Evolutionary conservation across 2,797 vertebrate genomes (phyloP).

Genomic region (Pipistrellus nathusii): DNA sequence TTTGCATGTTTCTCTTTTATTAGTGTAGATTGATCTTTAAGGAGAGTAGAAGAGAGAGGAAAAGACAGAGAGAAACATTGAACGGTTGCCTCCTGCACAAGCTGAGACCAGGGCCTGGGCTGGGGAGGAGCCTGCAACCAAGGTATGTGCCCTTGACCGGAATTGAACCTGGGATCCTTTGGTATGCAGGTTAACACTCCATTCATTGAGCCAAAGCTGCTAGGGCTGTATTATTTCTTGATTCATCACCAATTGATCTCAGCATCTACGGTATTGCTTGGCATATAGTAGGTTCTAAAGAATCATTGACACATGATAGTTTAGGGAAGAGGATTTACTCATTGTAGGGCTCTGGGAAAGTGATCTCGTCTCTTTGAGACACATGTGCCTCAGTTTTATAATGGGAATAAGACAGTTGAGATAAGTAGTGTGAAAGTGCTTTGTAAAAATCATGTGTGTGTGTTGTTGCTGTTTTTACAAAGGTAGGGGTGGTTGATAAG

Average conservation of each 20-base stretch:
- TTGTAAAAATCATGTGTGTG: not conserved
- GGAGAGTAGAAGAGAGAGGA: too few species aligned
- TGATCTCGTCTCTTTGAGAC: not conserved
- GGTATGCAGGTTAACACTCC: too few species aligned
- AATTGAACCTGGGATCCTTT: too few species aligned
- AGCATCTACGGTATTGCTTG: not conserved
- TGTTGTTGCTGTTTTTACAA: not conserved
- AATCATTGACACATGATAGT: not conserved
- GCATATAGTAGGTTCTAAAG: not conserved
- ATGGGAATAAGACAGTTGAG: not conserved
- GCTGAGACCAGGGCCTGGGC: too few species aligned
- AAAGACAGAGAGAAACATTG: too few species aligned
- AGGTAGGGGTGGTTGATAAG: not conserved
- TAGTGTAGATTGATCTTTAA: too few species aligned
- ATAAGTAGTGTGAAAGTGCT: not conserved
- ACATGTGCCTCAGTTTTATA: not conserved
- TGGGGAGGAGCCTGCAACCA: too few species aligned
- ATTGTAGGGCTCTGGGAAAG: not conserved
- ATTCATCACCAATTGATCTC: not conserved
- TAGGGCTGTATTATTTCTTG: not conserved
- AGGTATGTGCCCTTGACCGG: too few species aligned
- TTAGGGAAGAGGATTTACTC: not conserved
- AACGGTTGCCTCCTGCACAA: too few species aligned
- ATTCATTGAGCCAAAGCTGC: too few species aligned
- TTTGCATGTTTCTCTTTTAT: too few species aligned